Evolutionary conservation across 2,888 invertebrate genomes (phyloP), one percentile per base, ranked within the genome.

Genomic region (Pediacus dermestoides): DNA sequence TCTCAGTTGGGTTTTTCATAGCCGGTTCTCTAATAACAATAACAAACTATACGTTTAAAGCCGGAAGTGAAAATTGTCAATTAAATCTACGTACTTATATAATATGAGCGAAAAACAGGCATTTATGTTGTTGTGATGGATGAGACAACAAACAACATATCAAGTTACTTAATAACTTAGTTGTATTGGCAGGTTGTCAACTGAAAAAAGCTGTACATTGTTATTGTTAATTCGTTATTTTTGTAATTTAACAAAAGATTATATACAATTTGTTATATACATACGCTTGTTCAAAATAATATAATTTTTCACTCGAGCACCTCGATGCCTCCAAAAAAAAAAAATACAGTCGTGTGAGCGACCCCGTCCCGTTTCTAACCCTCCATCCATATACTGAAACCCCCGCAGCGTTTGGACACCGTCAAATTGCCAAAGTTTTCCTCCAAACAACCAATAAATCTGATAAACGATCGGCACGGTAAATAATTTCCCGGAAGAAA

Each of bases 161-260:
- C 43, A 33, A 39, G 28, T 32, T 42, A 34, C 33, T 25, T 9
- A 15, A 23, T 35, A 18, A 21, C 10, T 38, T 39, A 27, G 18
- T 39, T 39, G 14, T 14, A 28, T 28, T 28, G 35, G 28, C 34
- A 39, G 14, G 10, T 23, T 39, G 33, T 39, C 31, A 33, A 28
- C 21, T 36, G 22, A 37, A 39, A 39, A 37, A 27, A 40, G 11
- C 11, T 43, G 34, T 52, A 58, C 46, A 58, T 63, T 64, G 64
- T 63, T 64, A 61, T 61, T 61, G 67, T 65, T 66, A 55, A 61
- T 61, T 60, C 60, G 62, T 67, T 67, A 67, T 67, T 68, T 67
- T 68, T 67, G 58, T 66, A 67, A 61, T 60, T 52, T 53, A 46
- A 53, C 49, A 53, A 56, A 57, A 42, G 51, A 52, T 53, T 48